Evolutionary conservation across 2,797 vertebrate species (phyloP), one percentile per base, ranked within the genome.

Genomic region (Hydrolagus colliei): DNA sequence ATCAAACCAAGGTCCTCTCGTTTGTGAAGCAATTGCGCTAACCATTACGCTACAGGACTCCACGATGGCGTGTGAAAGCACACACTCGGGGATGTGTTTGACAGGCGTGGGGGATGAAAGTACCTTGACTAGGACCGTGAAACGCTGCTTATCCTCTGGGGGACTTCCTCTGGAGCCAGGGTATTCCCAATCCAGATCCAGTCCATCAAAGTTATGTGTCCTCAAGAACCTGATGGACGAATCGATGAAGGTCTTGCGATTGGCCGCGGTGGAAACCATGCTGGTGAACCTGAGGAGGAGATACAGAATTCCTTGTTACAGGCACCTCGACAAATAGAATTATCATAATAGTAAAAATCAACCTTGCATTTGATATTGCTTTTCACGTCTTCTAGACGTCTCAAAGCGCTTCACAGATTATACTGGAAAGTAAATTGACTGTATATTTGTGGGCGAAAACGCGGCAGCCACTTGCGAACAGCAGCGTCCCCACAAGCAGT

Each of bases 181-280:
- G 84, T 96, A 94, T 88, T 96, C 91, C 94, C 96, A 96, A 89
- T 96, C 95, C 88, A 96, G 91, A 89, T 96, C 95, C 77, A 96
- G 92, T 73, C 95, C 95, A 80, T 96, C 94, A 87, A 96, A 96
- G 22, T 90, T 89, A 84, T 95, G 90, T 63, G 88, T 91, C 87
- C 95, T 93, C 88, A 96, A 90, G 90, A 96, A 92, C 67, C 22
- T 88, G 67, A 94, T 92, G 0, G 92, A 89, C 0, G 96, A 97
- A 79, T 89, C 90, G 87, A 96, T 95, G 86, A 97, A 96, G 0
- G 0, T 92, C 86, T 93, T 89, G 41, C 94, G 92, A 89, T 92
- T 95, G 16, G 88, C 89, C 12, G 89, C 1, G 11, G 85, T 88
- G 73, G 94, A 93, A 73, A 95, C 91, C 95, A 94, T 95, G n/a